Percentiles rank a stretch among this genome's conserved stretches.
Conservation (phyloP, 2,888 invertebrate species). For the Platycheirus albimanus region DNA sequence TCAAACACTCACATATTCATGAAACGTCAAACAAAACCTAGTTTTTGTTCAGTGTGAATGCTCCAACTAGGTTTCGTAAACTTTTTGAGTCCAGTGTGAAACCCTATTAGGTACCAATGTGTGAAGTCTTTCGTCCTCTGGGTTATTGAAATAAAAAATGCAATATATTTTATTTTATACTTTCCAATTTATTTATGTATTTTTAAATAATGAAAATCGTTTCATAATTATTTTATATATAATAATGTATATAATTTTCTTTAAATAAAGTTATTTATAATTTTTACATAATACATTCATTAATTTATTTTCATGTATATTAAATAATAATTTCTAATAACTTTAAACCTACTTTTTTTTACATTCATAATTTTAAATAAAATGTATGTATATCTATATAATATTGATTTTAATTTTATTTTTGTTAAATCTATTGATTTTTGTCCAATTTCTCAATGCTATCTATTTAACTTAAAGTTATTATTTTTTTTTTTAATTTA, state of each 20-base stretch:
- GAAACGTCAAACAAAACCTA: no score
- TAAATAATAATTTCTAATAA: slow-evolving; percentile 69
- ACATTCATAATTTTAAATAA: slow-evolving; percentile 70
- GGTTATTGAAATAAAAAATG: not conserved
- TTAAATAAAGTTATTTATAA: slow-evolving; percentile 67
- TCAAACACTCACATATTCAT: no score
- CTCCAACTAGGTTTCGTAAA: no score
- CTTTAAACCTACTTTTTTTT: slow-evolving; percentile 60
- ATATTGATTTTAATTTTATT: slow-evolving; percentile 36
- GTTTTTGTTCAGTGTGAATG: no score
- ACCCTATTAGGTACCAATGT: no score
- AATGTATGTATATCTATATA: slow-evolving; percentile 52
- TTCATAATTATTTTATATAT: slow-evolving; percentile 55
- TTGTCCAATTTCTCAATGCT: slow-evolving; percentile 44
- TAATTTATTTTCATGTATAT: slow-evolving; percentile 69
- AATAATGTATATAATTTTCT: slow-evolving; percentile 69
- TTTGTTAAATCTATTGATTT: slow-evolving; percentile 27
- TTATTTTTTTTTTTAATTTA: slow-evolving; percentile 74
- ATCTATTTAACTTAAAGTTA: slow-evolving; percentile 54
- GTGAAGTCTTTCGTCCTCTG: no score
- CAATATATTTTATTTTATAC: slow-evolving; percentile 42
- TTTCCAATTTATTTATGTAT: slow-evolving; percentile 68
- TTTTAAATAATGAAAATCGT: slow-evolving; percentile 75
- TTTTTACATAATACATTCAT: slow-evolving; percentile 71
- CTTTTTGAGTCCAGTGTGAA: no score